A percentile compares a stretch with the other conserved stretches of the same genome.
These are phyloP conservation scores for Cyclophora punctaria DNA, from an alignment of 2,888 invertebrate species.

Conservation along the genomic window DNA sequence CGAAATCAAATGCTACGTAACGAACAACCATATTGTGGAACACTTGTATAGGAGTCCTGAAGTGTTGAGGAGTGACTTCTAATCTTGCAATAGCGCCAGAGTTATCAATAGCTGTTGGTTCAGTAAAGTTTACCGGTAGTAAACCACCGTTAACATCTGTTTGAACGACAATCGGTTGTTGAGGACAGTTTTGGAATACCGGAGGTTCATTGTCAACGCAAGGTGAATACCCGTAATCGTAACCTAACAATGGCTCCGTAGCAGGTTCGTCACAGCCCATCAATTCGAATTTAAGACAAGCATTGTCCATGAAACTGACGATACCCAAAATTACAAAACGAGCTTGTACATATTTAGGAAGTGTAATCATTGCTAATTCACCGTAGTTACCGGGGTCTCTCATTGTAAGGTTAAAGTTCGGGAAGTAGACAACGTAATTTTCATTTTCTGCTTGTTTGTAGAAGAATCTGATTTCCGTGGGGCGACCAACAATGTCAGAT, in stretches of 20 bases:
- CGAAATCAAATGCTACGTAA: constrained; percentile 97
- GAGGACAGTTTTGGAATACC: constrained; percentile 96
- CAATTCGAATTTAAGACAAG: constrained; percentile 95
- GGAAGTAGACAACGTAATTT: constrained; percentile 97
- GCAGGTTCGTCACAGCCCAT: constrained; percentile 96
- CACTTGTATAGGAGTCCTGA: constrained; percentile 89
- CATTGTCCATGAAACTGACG: constrained; percentile 97
- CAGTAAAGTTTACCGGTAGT: constrained; percentile 92
- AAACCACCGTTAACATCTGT: constrained; percentile 93
- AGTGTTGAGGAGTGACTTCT: constrained; percentile 94
- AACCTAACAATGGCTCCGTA: constrained; percentile 88
- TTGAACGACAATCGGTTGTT: constrained; percentile 91
- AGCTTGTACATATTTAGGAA: constrained; percentile 95
- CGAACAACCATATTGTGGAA: constrained; percentile 94
- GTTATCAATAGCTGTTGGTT: constrained; percentile 95
- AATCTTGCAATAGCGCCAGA: constrained; percentile 95
- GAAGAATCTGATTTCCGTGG: constrained; percentile 97
- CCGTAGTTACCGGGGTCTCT: constrained; percentile 97
- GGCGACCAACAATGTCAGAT: constrained; percentile 95
- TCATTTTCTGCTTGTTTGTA: constrained; percentile 96
- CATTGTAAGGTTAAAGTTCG: constrained; percentile 95
- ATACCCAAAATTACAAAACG: constrained; percentile 95
- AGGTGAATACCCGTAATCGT: constrained; percentile 94
- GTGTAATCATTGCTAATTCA: constrained; percentile 95
- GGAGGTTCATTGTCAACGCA: constrained; percentile 98